A percentile compares a stretch with the other conserved stretches of the same genome.
Evolutionary conservation across 2,113 vertebrate genomes (phyloP).

Genomic region (Suricata suricatta): DNA sequence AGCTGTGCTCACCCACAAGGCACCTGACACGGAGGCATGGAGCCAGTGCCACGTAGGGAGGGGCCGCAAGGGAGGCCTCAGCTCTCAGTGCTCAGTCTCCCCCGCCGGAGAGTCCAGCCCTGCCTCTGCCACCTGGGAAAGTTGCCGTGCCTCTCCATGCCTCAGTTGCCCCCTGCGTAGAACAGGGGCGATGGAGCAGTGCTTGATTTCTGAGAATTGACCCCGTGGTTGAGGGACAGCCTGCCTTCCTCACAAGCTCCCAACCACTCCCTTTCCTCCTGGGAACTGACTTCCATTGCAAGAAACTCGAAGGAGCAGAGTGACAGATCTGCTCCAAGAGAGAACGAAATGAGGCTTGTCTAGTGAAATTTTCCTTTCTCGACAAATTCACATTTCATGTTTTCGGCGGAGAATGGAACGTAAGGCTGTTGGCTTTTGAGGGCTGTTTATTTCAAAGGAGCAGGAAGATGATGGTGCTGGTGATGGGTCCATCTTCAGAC

Average conservation of each 20-base stretch:
- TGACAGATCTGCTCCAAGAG: neutral
- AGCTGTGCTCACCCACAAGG: neutral
- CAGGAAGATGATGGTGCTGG: neutral
- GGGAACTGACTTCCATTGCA: neutral
- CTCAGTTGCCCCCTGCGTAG: neutral
- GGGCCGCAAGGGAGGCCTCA: rapidly evolving
- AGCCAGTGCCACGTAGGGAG: rapidly evolving
- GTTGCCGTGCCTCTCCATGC: no score
- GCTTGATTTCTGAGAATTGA: neutral
- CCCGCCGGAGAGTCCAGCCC: neutral
- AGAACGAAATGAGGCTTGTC: neutral
- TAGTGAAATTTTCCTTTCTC: neutral
- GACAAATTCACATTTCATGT: neutral
- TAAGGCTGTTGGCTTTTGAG: slow-evolving; percentile 51
- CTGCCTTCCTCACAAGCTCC: neutral
- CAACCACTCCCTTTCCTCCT: neutral
- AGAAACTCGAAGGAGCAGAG: neutral
- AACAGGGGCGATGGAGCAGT: no score
- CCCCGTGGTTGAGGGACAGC: neutral
- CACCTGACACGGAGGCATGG: rapidly evolving
- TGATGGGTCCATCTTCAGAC: slow-evolving; percentile 52
- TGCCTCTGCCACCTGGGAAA: neutral
- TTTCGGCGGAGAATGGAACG: slow-evolving; percentile 66
- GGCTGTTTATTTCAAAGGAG: slow-evolving; percentile 37
- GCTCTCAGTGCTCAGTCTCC: rapidly evolving